Percentiles rank a stretch among this genome's conserved stretches.
Evolutionary conservation across 1,140 invertebrate genomes (phyloP).

Genomic region (Drosophila athabasca): DNA sequence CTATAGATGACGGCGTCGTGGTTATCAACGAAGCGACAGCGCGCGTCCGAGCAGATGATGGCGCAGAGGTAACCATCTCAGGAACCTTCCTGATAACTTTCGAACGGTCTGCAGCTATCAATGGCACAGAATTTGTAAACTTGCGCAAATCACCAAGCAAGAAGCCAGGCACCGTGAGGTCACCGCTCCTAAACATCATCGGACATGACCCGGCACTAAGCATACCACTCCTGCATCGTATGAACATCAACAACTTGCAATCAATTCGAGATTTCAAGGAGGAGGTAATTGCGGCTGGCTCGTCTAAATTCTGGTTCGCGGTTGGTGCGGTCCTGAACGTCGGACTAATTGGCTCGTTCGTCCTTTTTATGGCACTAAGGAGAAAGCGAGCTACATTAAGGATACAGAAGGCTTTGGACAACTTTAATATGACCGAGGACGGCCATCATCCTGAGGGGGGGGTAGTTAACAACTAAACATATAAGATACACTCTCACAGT

Average conservation of each 20-base stretch:
- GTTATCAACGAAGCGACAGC: constrained; percentile 32
- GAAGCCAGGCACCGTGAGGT: background rate
- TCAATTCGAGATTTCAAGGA: constrained; percentile 7
- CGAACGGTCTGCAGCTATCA: constrained; percentile 14
- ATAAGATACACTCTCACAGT: too few relatives aligned
- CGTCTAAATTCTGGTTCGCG: constrained; percentile 7
- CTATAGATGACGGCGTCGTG: constrained; percentile 25
- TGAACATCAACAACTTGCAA: constrained; percentile 4
- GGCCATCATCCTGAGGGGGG: constrained; percentile 18
- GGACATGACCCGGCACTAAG: constrained; percentile 7
- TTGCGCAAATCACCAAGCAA: constrained; percentile 6
- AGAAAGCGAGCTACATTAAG: constrained; percentile 5
- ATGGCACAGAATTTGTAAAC: constrained; percentile 13
- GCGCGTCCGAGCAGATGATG: constrained; percentile 10
- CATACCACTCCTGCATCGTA: constrained; percentile 14
- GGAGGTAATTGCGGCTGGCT: constrained; percentile 7
- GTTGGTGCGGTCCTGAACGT: constrained; percentile 2
- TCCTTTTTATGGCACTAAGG: constrained; percentile 7
- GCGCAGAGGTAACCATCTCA: constrained; percentile 3
- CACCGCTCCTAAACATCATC: constrained; percentile 8
- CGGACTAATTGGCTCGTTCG: constrained; percentile 1
- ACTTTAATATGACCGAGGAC: constrained; percentile 19
- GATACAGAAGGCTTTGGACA: constrained; percentile 7
- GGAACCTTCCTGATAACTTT: constrained; percentile 32
- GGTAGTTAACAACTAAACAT: too few relatives aligned